A percentile compares a stretch with the other conserved stretches of the same genome.
Evolutionary conservation across 2,888 invertebrate species (phyloP).

Genomic region (Pterostichus niger): DNA sequence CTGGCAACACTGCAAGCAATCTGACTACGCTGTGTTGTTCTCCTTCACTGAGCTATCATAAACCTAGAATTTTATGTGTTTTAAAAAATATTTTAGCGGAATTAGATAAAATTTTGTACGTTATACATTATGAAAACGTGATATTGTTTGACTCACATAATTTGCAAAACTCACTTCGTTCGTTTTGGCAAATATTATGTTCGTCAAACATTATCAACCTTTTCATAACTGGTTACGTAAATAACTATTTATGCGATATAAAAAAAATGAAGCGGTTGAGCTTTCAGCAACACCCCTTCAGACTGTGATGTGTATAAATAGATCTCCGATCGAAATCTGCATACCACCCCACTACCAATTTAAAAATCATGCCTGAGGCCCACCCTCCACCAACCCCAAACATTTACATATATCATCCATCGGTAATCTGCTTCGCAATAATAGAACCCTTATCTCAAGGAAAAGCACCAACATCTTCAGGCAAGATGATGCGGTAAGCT

Average conservation of each 20-base stretch:
- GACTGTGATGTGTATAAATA: conserved; percentile 17
- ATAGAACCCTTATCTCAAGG: conserved; percentile 8
- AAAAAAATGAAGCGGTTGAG: not conserved
- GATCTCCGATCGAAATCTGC: conserved; percentile 16
- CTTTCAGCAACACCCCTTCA: not conserved
- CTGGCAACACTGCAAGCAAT: too few relatives aligned
- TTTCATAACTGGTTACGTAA: too few relatives aligned
- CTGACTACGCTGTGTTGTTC: too few relatives aligned
- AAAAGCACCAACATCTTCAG: conserved; percentile 12
- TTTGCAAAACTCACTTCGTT: too few relatives aligned
- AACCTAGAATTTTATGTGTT: too few relatives aligned
- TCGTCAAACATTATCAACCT: too few relatives aligned
- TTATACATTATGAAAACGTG: too few relatives aligned
- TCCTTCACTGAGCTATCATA: too few relatives aligned
- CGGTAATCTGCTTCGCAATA: conserved; percentile 20
- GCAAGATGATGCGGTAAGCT: not conserved
- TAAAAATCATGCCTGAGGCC: conserved; percentile 19
- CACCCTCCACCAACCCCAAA: not conserved
- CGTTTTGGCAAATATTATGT: too few relatives aligned
- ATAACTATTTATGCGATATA: not conserved
- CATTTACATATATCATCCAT: conserved; percentile 42
- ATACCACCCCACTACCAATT: conserved; percentile 1
- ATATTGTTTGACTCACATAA: too few relatives aligned
- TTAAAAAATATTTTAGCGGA: too few relatives aligned
- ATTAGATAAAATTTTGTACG: too few relatives aligned